Evolutionary conservation across 2,797 vertebrate species (phyloP), one percentile per base, ranked within the genome.

Genomic region (Allobates femoralis): DNA sequence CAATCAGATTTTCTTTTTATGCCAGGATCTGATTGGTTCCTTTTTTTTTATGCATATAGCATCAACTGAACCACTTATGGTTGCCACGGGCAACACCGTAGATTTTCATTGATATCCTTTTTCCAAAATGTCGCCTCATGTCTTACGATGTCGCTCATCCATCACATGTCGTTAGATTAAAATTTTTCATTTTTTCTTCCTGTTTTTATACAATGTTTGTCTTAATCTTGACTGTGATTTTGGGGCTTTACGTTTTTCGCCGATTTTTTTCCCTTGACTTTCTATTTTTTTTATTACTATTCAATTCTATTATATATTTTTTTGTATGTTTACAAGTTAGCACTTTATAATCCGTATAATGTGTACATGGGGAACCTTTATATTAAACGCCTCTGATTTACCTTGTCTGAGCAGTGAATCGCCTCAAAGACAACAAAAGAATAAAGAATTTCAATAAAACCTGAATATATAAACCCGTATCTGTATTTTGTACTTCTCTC

Each of bases 321-420:
- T 79, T 73, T 87, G 26, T 83, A 73, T 69, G 51, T 84, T 87
- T 79, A 71, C 78, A 75, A 19, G 55, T 76, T 2, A 21, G 60
- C 74, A 87, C 64, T 84, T 83, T 87, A 50, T 87, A 55, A 66
- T 84, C 76, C 34, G 34, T 50, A 37, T 51, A 76, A 51, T 34
- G 51, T 79, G 50, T 50, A 46, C 26, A 32, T 5, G 81, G 60
- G 81, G 79, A 84, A 79, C 53, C 71, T 87, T 87, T 84, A n/a
- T 79, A 87, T 55, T 87, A 87, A 84, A 87, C n/a, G 32, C 79
- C 26, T 84, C 53, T 79, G 77, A 80, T 67, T 79, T 62, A 79
- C 56, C 23, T 32, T 41, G 76, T 58, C 73, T 2, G 62, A 2
- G 4, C 23, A 60, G 5, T 60, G 21, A 60, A 10, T 60, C 56